Evolutionary conservation across 2,888 invertebrate genomes (phyloP).

Genomic region (Diadegma fenestrale): DNA sequence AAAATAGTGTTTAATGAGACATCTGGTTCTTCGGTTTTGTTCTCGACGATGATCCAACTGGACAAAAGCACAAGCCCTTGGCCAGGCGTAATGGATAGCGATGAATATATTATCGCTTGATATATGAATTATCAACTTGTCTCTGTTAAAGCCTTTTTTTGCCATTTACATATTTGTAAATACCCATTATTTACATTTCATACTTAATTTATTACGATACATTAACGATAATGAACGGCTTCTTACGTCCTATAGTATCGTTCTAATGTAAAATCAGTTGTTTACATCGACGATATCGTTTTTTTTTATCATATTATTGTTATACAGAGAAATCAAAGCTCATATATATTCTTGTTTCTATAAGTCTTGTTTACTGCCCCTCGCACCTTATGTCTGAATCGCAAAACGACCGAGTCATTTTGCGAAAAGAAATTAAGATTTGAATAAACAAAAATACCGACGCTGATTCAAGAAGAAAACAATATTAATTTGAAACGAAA

Average conservation of each 20-base stretch:
- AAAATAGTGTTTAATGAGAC: constrained; percentile 65
- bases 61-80: constrained; percentile 57
- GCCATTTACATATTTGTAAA: constrained; percentile 84
- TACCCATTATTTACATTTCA: constrained; percentile 84
- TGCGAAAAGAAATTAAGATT: constrained; percentile 56
- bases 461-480: constrained; percentile 1
- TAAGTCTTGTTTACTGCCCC: constrained; percentile 71
- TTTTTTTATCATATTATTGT: constrained; percentile 75
- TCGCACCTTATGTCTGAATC: constrained; percentile 43
- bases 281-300: constrained; percentile 79
- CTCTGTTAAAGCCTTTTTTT: constrained; percentile 83
- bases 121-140: constrained; percentile 77
- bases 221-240: constrained; percentile 74
- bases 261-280: constrained; percentile 84
- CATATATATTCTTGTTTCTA: constrained; percentile 76
- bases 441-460: background rate
- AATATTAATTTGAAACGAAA: constrained; percentile 19
- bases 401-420: constrained; percentile 67
- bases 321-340: constrained; percentile 73
- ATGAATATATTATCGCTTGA: constrained; percentile 64
- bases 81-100: constrained; percentile 65
- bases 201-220: constrained; percentile 83
- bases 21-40: constrained; percentile 46
- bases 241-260: constrained; percentile 79
- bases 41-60: constrained; percentile 54